phyloP scores from a whole-genome alignment of 2,797 vertebrate species.

The Oryzias dopingdopingensis region DNA sequence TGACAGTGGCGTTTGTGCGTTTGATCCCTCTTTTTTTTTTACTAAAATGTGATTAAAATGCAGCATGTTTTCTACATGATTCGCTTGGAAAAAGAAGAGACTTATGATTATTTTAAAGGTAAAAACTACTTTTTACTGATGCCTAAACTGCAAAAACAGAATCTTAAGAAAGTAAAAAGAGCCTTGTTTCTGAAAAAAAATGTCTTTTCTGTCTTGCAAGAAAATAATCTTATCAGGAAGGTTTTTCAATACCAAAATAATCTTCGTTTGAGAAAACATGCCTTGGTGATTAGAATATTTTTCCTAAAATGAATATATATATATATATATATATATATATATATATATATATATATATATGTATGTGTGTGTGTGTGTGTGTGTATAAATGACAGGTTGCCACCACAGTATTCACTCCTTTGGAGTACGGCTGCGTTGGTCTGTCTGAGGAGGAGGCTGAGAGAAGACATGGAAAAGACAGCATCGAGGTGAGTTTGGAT shows the following conservation, averaged over 20 bases:
- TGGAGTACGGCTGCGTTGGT: conserved; percentile 93
- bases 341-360: too few relatives aligned
- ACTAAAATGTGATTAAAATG: conserved; percentile 3
- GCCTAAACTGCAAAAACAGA: too few relatives aligned
- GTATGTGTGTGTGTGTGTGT: neutral
- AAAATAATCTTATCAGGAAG: too few relatives aligned
- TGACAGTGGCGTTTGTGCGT: neutral
- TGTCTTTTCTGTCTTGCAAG: too few relatives aligned
- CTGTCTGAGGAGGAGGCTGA: conserved; percentile 89
- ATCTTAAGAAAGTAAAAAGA: too few relatives aligned
- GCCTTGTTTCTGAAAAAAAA: too few relatives aligned
- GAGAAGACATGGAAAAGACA: conserved; percentile 77
- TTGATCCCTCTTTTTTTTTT: neutral
- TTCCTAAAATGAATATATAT: too few relatives aligned
- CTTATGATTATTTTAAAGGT: conserved; percentile 1
- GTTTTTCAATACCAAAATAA: too few relatives aligned
- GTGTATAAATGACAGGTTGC: conserved; percentile 78
- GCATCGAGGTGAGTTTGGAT: conserved; percentile 80
- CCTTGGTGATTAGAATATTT: too few relatives aligned
- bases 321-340: too few relatives aligned
- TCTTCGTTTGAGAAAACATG: too few relatives aligned
- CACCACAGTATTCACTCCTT: conserved; percentile 93
- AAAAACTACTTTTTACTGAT: neutral
- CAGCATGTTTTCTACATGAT: neutral
- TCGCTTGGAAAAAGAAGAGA: neutral